These are phyloP conservation scores for Passer montanus DNA, from an alignment of 2,113 vertebrate species.

Conservation along the genomic window DNA sequence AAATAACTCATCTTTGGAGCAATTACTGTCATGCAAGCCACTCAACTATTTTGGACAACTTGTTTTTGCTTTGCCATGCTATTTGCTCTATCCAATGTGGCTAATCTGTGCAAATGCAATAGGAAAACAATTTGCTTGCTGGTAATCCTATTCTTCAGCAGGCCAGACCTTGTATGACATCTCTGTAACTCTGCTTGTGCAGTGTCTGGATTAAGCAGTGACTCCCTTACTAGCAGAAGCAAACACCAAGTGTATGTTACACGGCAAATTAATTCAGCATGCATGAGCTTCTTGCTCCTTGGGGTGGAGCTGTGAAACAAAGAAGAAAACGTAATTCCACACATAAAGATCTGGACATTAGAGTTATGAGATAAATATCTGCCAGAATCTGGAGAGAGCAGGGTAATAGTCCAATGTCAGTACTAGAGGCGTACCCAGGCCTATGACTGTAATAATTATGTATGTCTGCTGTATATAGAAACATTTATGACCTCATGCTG, in stretches of 20 bases:
- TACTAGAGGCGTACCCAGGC: background rate
- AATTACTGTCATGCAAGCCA: background rate
- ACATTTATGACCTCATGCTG: background rate
- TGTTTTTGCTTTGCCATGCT: background rate
- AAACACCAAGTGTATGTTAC: background rate
- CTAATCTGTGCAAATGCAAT: background rate
- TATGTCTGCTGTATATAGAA: background rate
- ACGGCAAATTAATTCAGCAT: background rate
- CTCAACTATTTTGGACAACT: background rate
- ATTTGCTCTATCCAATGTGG: background rate
- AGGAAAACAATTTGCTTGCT: background rate
- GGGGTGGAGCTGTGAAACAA: slow-evolving; percentile 6
- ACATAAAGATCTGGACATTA: background rate
- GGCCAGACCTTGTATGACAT: background rate
- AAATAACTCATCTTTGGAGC: background rate
- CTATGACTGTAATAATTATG: background rate
- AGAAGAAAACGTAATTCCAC: background rate
- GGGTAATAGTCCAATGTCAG: background rate
- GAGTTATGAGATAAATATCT: background rate
- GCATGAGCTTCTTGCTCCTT: background rate
- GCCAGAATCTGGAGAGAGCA: background rate
- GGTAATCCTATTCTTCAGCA: background rate
- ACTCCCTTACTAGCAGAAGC: background rate
- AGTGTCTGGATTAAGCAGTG: background rate
- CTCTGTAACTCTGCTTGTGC: background rate